Evolutionary conservation across 2,888 invertebrate species (phyloP), one percentile per base, ranked within the genome.

Genomic region (Atethmia centrago): DNA sequence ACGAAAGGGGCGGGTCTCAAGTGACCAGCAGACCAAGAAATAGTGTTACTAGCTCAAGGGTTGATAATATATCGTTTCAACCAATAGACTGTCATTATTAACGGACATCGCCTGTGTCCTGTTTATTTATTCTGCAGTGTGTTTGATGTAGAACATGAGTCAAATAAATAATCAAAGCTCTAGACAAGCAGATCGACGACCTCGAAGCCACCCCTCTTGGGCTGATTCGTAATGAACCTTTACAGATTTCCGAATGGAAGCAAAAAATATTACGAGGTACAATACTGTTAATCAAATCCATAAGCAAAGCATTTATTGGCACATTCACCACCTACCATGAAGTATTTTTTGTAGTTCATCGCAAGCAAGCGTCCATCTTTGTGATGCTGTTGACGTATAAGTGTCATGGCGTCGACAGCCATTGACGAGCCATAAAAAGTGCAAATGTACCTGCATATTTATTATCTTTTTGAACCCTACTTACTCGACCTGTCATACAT

Each of bases 1-100:
- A 10, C 14, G 58, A 70, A 74, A 78, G 47, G 28, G 70, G 78
- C 45, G 58, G 36, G 1, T 3, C 14, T 59, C 1, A 10, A 14
- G 40, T 55, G 47, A 42, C 25, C 47, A 79, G 5, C 42, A 31
- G 64, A 73, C 73, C 64, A 65, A 53, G 28, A 62, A 76, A 68
- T 45, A 40, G 53, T 81, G 80, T 71, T 49, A 81, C 25, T 77
- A 68, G 80, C 9, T 65, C 77, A 80, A 69, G 71, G 82, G 53
- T 40, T 65, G 16, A 55, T 55, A n/a, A 79, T 31, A 45, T 4
- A 47, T 19, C 1, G 3, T 28, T 16, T 42, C 2, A 14, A 47
- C 28, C 19, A 45, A 40, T 8, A 40, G 1, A n/a, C 65, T 31
- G 2, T 16, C 19, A 16, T 42, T 40, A 16, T 14, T 21, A 55